A percentile compares a stretch with the other conserved stretches of the same genome.
These are phyloP conservation scores for Idaea aversata DNA, from an alignment of 2,888 invertebrate species.

Conservation along the genomic window DNA sequence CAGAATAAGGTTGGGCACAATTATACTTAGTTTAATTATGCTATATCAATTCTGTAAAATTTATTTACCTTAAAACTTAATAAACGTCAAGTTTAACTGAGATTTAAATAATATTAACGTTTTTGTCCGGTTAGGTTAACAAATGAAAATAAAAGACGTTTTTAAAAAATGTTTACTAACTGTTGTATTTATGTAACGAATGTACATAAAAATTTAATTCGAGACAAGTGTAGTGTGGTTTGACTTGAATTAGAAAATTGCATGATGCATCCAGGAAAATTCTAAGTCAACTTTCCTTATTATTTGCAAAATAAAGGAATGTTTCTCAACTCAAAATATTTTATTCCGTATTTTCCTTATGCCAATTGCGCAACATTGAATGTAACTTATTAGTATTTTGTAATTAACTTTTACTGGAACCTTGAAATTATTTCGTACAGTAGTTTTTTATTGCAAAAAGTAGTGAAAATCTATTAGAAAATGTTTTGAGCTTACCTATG, in stretches of 20 bases:
- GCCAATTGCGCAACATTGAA: too few species aligned
- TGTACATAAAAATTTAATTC: not conserved
- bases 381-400: too few species aligned
- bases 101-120: not conserved
- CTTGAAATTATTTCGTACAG: too few species aligned
- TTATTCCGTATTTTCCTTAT: too few species aligned
- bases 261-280: too few species aligned
- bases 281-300: too few species aligned
- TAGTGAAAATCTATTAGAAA: not conserved
- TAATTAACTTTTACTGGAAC: too few species aligned
- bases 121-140: not conserved
- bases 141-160: not conserved
- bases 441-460: not conserved
- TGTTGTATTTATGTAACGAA: not conserved
- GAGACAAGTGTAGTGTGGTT: too few species aligned
- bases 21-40: not conserved
- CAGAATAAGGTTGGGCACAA: not conserved
- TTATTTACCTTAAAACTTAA: not conserved
- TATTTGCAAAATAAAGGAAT: too few species aligned
- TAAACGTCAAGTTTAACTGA: not conserved
- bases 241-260: too few species aligned
- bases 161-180: not conserved
- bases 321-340: too few species aligned
- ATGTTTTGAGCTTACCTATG: not conserved
- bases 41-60: not conserved